Base-by-base conservation (phyloP, 1,140 invertebrate genomes). In the Conus ventricosus region DNA sequence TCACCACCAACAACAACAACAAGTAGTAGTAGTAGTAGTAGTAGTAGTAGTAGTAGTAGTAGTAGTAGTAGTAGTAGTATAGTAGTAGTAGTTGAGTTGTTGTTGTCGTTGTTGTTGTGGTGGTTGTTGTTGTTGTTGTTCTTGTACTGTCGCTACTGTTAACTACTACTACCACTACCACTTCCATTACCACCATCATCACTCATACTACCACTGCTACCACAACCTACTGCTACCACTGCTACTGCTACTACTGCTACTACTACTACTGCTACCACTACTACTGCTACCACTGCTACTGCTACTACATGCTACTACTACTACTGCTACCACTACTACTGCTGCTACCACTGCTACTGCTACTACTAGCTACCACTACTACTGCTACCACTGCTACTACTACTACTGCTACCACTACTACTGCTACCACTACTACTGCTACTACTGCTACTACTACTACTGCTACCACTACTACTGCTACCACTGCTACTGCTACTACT, bases 101-200 rank as follows among this genome's bases (percentile, higher is more conserved):
- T 39, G 39, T 39, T 39, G 39, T 39, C 39, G 39, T 39, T 39
- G 39, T 39, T 39, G 39, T 39, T 39, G 39, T 39, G 0, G 39
- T 39, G 0, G 39, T 39, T 39, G 39, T 39, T 1, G 17, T 75
- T 20, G 17, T 75, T 20, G 17, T 75, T 20, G 17, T 75, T 20
- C 71, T 75, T 20, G 17, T 75, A 75, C 71, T 75, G 25, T 25
- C 25, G 25, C 71, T 75, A 75, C 71, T 75, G 25, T 25, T 75
- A 75, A 75, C 71, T 75, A 75, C 71, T 75, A 75, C 71, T 75
- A 75, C 71, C 25, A 75, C 71, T 75, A 75, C 71, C 25, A 75
- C 71, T 75, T 20, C 4, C 25, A 75, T 20, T 75, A 75, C 71
- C 25, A 75, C 71, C 39, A 39, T 39, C 39, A 39, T 3, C 39